Base-by-base conservation (phyloP, 1,140 invertebrate genomes). In the Brevipalpus yothersi region DNA sequence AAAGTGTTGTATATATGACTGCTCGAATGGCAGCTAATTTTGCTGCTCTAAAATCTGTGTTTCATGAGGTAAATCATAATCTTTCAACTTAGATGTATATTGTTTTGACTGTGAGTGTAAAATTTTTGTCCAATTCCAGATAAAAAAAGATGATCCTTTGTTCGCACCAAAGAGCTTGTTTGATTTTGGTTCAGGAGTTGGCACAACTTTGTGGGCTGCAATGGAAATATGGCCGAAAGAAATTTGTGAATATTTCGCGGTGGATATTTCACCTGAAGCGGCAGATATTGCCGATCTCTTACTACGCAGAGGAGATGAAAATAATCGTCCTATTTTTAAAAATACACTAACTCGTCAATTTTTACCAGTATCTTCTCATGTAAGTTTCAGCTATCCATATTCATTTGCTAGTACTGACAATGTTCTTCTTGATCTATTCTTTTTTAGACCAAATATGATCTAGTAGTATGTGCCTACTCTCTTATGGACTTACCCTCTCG, bases 101-200 rank as follows among this genome's bases (percentile, higher is more conserved):
- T 42, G 4, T 56, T 12, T 60, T 9, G 54, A 10, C 53, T 42
- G 10, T 5, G 41, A 13, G 4, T 10, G 10, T 10, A 4, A 45
- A 45, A 2, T 45, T 45, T 45, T 45, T 4, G 10, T 45, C 10
- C n/a, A 13, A 15, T 4, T 10, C 8, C n/a, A 65, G 63, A 62
- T 66, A 41, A 67, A 55, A 56, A 23, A 42, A 21, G 71, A 77
- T 39, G 73, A 82, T 68, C 72, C 74, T 53, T 63, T 78, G n/a
- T 93, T 85, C 69, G 70, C 73, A 53, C 88, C 88, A 0, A 71
- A 73, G 61, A 80, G 79, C 59, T 75, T 88, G 58, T 83, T 89
- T 68, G 88, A 93, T 72, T 91, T 89, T 73, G 89, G 89, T 8
- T 90, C 87, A 53, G 89, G 88, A 15, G 70, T 87, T 53, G 88